Percentiles rank a stretch among this genome's conserved stretches.
These are phyloP conservation scores for Seira sanloemensis DNA, from an alignment of 2,888 invertebrate genomes.

Conservation along the genomic window DNA sequence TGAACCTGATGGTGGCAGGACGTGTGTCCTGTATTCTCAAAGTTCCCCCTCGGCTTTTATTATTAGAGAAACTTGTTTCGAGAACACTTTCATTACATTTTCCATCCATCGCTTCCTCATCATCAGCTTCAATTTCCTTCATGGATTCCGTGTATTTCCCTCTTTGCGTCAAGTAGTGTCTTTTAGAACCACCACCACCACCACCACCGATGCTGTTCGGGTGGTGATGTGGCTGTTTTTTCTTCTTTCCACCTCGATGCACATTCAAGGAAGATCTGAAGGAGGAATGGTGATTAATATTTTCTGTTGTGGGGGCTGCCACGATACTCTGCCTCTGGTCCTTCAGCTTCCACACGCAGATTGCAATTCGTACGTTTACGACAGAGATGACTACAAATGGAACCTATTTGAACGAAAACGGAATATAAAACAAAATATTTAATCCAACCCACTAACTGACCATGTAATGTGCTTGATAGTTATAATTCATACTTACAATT, in stretches of 20 bases:
- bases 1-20: no score
- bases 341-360: conserved; percentile 80
- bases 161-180: background rate
- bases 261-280: conserved; percentile 40
- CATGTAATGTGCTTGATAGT: no score
- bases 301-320: conserved; percentile 32
- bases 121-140: background rate
- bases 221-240: background rate
- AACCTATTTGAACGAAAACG: no score
- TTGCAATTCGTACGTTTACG: conserved; percentile 84
- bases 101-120: no score
- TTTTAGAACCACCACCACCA: background rate
- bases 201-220: background rate
- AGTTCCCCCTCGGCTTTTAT: conserved; percentile 24
- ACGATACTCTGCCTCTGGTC: conserved; percentile 68
- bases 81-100: conserved; percentile 1
- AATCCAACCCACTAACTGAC: no score
- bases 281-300: conserved; percentile 29
- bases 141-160: background rate
- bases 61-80: background rate
- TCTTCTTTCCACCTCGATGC: no score
- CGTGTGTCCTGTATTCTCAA: conserved; percentile 17
- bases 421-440: no score
- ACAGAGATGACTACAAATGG: conserved; percentile 84
- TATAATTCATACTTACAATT: no score